Conservation (phyloP, 2,888 invertebrate species). For the Adela reaumurella region DNA sequence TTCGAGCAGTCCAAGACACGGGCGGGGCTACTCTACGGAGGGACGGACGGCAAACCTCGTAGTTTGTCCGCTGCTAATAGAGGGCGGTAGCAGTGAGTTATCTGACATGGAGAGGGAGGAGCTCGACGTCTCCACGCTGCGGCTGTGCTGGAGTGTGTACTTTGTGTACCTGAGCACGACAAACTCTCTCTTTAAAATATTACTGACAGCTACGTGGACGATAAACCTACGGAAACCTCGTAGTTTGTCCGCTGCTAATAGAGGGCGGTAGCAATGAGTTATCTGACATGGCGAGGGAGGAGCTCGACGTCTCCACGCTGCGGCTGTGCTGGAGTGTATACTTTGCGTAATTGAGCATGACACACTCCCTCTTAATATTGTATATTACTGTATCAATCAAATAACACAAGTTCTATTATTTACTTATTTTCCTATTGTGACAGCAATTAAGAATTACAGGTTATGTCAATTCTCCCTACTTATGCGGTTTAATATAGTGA, state of each 20-base stretch:
- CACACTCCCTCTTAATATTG: no score
- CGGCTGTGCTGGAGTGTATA: slow-evolving; percentile 48
- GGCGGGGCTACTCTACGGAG: background rate
- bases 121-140: slow-evolving; percentile 37
- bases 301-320: slow-evolving; percentile 36
- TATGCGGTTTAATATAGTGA: no score
- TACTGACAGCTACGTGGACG: no score
- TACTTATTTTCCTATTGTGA: no score
- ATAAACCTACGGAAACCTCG: no score
- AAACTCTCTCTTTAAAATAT: no score
- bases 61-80: slow-evolving; percentile 12
- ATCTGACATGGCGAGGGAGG: slow-evolving; percentile 29
- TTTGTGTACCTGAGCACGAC: slow-evolving; percentile 35
- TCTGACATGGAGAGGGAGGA: slow-evolving; percentile 31
- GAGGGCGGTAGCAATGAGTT: slow-evolving; percentile 26
- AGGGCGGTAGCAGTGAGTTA: slow-evolving; percentile 25
- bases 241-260: slow-evolving; percentile 11
- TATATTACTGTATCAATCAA: no score
- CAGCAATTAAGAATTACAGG: no score
- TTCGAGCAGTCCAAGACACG: background rate
- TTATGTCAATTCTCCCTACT: no score
- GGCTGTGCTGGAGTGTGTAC: slow-evolving; percentile 47
- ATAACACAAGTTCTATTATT: no score
- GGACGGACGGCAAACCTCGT: slow-evolving; percentile 7
- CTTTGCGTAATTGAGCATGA: slow-evolving; percentile 37